Evolutionary conservation across 1,140 invertebrate genomes (phyloP).

Genomic region (Drosophila elegans): DNA sequence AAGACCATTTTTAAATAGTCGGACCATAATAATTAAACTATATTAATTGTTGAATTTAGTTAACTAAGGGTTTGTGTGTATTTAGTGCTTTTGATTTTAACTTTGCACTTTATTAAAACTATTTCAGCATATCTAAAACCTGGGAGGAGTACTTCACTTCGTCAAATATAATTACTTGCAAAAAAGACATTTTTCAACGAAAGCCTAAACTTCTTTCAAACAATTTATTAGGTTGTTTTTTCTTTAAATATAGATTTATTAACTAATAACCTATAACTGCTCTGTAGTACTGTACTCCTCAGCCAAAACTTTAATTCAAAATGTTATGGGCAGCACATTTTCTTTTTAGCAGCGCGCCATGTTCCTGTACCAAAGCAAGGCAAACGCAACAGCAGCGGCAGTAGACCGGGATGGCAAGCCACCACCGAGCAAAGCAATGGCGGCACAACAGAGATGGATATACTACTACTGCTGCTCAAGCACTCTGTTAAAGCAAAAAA

Average conservation of each 20-base stretch:
- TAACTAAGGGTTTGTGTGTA: too few species aligned
- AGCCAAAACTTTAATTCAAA: slow-evolving; percentile 16
- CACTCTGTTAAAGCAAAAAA: slow-evolving; percentile 20
- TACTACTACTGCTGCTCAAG: slow-evolving; percentile 35
- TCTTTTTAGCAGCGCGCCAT: slow-evolving; percentile 19
- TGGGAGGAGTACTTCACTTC: too few species aligned
- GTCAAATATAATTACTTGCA: too few species aligned
- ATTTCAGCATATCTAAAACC: too few species aligned
- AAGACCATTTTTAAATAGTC: too few species aligned
- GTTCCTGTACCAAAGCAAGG: slow-evolving; percentile 28
- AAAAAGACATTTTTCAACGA: slow-evolving; percentile 23
- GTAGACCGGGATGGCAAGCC: slow-evolving; percentile 22
- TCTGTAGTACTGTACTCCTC: slow-evolving; percentile 15
- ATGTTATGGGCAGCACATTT: slow-evolving; percentile 13
- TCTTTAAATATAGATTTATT: not conserved
- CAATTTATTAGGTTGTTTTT: not conserved
- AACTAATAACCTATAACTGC: not conserved
- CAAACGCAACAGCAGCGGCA: not conserved
- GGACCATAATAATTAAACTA: too few species aligned
- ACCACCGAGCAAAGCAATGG: slow-evolving; percentile 34
- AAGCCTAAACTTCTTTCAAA: not conserved
- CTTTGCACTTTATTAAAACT: too few species aligned
- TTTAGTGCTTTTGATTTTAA: too few species aligned
- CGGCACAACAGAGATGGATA: slow-evolving; percentile 61
- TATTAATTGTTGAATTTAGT: too few species aligned